Percentiles rank a stretch among this genome's conserved stretches.
phyloP scores from a whole-genome alignment of 1,140 invertebrate genomes.

The Lanistes nyassanus region DNA sequence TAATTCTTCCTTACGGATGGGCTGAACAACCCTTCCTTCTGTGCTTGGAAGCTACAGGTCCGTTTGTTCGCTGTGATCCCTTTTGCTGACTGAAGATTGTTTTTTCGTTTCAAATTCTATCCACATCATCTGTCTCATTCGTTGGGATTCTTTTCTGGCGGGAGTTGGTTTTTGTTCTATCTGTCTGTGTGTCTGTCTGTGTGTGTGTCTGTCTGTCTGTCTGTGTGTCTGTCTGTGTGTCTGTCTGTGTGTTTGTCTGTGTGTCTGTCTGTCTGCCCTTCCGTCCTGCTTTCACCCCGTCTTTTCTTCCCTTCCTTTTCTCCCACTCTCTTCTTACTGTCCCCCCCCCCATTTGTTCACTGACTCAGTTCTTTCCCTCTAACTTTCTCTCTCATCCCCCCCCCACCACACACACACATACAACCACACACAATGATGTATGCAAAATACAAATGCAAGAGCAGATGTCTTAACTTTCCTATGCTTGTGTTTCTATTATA shows the following conservation, averaged over 20 bases:
- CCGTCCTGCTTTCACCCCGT: neutral
- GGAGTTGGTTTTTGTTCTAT: neutral
- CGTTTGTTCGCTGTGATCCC: too few relatives aligned
- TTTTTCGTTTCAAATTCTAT: too few relatives aligned
- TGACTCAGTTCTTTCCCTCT: neutral
- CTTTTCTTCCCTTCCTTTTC: neutral
- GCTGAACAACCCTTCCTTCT: too few relatives aligned
- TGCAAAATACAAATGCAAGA: too few relatives aligned
- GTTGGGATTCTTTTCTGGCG: too few relatives aligned
- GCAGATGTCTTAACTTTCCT: too few relatives aligned
- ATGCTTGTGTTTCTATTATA: too few relatives aligned
- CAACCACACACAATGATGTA: neutral
- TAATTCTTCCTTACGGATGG: too few relatives aligned
- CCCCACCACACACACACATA: neutral
- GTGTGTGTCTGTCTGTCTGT: neutral
- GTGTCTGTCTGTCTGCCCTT: neutral
- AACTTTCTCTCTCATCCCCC: neutral
- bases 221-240: neutral
- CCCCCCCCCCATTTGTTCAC: neutral
- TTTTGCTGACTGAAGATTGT: too few relatives aligned
- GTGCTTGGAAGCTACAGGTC: too few relatives aligned
- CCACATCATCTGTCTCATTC: too few relatives aligned
- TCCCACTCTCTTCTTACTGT: neutral
- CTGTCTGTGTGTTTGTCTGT: neutral
- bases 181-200: neutral